phyloP scores from a whole-genome alignment of 2,113 vertebrate genomes.

The Phylloscopus trochiloides region DNA sequence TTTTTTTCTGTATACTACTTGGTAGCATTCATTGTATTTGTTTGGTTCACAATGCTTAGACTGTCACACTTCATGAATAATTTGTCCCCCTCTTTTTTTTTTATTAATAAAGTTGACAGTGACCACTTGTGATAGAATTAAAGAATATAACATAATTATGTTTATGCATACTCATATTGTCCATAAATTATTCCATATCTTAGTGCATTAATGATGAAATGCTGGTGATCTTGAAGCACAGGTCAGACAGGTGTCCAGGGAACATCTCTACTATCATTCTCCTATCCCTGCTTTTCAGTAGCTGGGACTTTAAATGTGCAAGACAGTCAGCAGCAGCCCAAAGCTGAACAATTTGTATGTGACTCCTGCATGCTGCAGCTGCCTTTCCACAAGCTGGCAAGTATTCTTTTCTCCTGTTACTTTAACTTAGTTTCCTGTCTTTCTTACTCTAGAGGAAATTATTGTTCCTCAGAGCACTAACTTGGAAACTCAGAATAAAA shows the following conservation, averaged over 20 bases:
- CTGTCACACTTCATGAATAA: background rate
- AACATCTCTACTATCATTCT: background rate
- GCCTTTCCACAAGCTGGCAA: slow-evolving; percentile 28
- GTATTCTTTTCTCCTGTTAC: slow-evolving; percentile 16
- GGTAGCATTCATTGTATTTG: background rate
- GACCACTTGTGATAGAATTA: background rate
- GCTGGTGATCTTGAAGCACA: background rate
- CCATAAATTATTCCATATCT: background rate
- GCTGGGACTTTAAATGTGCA: slow-evolving; percentile 20
- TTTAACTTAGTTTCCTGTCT: background rate
- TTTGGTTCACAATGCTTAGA: background rate
- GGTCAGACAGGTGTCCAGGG: background rate
- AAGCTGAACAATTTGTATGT: slow-evolving; percentile 16
- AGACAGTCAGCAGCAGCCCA: slow-evolving; percentile 24
- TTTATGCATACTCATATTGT: background rate
- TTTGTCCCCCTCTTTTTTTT: background rate
- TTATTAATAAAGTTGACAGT: background rate
- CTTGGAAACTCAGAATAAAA: background rate
- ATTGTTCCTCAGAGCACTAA: background rate
- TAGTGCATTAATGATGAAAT: background rate
- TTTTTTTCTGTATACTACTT: background rate
- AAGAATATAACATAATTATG: background rate
- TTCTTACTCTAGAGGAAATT: background rate
- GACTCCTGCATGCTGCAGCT: slow-evolving; percentile 28
- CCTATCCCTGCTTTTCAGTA: slow-evolving; percentile 33